Conservation (phyloP, 2,797 vertebrate genomes). For the Chlorospingus semifuscus region DNA sequence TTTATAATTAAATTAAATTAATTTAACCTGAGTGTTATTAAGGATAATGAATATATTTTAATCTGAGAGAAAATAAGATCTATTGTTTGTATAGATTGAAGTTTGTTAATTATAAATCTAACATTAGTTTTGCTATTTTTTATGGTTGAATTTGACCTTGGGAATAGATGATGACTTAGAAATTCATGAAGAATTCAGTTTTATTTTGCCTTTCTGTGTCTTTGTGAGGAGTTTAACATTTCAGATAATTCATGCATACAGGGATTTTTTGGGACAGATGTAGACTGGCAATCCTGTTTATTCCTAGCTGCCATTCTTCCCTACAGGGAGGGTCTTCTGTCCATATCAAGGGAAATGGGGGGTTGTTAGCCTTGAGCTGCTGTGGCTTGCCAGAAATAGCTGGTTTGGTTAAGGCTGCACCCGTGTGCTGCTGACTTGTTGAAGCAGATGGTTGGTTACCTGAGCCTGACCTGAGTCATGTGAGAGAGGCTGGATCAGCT, state of each 20-base stretch:
- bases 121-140: background rate
- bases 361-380: background rate
- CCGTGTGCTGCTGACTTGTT: background rate
- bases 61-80: background rate
- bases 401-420: background rate
- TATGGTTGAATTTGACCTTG: background rate
- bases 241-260: accelerated
- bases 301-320: background rate
- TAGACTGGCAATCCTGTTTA: accelerated
- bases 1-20: background rate
- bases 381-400: background rate
- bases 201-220: background rate
- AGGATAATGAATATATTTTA: background rate
- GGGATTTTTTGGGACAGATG: background rate
- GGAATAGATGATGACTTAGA: background rate
- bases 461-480: background rate
- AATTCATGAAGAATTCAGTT: background rate
- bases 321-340: background rate
- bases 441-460: background rate
- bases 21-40: background rate
- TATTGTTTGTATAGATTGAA: background rate
- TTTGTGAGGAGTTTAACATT: background rate
- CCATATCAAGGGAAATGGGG: background rate
- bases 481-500: background rate
- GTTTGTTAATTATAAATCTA: background rate